Percentiles rank a stretch among this genome's conserved stretches.
Evolutionary conservation across 2,888 invertebrate species (phyloP).

Genomic region (Petrolisthes manimaculis): DNA sequence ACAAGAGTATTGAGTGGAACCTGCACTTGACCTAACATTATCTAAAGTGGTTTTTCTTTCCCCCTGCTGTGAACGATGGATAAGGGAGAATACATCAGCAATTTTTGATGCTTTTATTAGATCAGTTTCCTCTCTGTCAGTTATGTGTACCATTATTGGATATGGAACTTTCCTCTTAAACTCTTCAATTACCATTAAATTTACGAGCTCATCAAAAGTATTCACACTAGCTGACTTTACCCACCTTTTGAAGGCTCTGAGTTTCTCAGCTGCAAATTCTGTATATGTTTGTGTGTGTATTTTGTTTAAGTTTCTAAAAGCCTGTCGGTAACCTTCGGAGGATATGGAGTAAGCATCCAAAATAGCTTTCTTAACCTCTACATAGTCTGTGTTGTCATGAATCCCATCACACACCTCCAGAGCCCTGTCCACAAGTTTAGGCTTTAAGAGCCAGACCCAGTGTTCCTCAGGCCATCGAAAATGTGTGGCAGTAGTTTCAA

Average conservation of each 20-base stretch:
- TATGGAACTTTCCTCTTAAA: constrained; percentile 21
- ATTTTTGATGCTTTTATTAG: constrained; percentile 23
- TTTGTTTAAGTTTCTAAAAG: not conserved
- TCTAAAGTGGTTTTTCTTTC: not conserved
- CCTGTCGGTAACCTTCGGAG: constrained; percentile 24
- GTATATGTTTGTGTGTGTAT: not conserved
- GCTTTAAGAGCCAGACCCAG: constrained; percentile 28
- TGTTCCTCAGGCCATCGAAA: constrained; percentile 25
- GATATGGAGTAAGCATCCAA: constrained; percentile 13
- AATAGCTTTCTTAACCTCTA: not conserved
- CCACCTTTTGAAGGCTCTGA: not conserved
- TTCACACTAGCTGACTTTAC: not conserved
- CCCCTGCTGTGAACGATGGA: constrained; percentile 9
- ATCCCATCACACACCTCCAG: constrained; percentile 9
- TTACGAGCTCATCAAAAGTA: constrained; percentile 26
- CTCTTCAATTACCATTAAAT: constrained; percentile 15
- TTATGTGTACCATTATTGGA: constrained; percentile 25
- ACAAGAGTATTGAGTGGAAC: not conserved
- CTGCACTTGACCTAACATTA: constrained; percentile 21
- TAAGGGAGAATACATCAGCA: constrained; percentile 14
- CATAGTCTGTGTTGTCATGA: not conserved
- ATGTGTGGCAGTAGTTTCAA: constrained; percentile 22
- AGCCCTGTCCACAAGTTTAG: constrained; percentile 8
- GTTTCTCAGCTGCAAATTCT: constrained; percentile 26
- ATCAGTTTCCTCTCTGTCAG: constrained; percentile 24